Evolutionary conservation across 2,797 vertebrate genomes (phyloP).

Genomic region (Peromyscus eremicus): DNA sequence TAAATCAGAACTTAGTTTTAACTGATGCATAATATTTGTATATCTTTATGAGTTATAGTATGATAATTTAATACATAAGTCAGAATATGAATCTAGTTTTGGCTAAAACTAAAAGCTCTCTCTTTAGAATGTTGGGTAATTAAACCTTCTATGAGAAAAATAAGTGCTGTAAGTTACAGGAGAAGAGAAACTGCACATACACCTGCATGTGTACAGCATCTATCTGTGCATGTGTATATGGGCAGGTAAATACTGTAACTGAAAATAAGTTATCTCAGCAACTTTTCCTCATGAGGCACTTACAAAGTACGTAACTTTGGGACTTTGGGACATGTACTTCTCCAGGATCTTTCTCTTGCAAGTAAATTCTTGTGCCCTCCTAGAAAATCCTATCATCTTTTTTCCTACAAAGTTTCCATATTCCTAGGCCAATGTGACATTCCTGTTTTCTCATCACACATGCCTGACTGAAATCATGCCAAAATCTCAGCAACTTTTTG

Average conservation of each 20-base stretch:
- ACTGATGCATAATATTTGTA: constrained; percentile 12
- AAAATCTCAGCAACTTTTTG: constrained; percentile 57
- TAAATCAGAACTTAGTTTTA: constrained; percentile 36
- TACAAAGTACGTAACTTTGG: not conserved
- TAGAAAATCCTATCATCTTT: constrained; percentile 57
- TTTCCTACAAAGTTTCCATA: constrained; percentile 68
- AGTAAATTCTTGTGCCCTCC: constrained; percentile 18
- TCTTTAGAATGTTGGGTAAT: constrained; percentile 41
- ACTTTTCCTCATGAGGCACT: constrained; percentile 34
- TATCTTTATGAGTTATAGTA: not conserved
- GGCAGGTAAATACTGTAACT: not conserved
- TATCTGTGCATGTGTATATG: not conserved
- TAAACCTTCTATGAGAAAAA: constrained; percentile 48
- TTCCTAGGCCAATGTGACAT: constrained; percentile 60
- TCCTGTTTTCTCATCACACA: constrained; percentile 66
- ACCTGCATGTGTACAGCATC: too few relatives aligned
- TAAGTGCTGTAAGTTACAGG: constrained; percentile 16
- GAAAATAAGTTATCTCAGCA: constrained; percentile 40
- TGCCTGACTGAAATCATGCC: constrained; percentile 67
- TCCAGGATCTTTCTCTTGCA: not conserved
- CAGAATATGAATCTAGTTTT: constrained; percentile 60
- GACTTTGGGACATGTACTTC: not conserved
- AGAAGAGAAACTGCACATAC: not conserved
- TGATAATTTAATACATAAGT: constrained; percentile 19
- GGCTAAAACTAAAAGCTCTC: constrained; percentile 40